phyloP scores from a whole-genome alignment of 2,113 vertebrate species.

The Sclerurus mexicanus region DNA sequence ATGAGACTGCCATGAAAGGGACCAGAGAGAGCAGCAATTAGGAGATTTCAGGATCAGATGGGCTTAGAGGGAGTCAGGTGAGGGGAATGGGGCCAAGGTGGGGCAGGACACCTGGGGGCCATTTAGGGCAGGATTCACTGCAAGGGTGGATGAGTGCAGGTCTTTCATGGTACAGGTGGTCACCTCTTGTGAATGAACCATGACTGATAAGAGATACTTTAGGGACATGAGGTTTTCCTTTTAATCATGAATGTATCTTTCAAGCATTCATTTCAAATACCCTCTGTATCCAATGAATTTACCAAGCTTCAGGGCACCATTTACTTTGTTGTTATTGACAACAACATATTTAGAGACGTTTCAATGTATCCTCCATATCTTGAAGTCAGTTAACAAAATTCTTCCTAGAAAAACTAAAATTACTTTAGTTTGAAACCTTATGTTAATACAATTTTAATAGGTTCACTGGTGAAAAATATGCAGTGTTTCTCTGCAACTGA shows the following conservation, averaged over 20 bases:
- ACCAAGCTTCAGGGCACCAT: neutral
- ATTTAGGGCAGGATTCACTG: neutral
- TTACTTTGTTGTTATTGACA: neutral
- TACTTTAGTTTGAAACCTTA: neutral
- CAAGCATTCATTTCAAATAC: neutral
- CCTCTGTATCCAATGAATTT: neutral
- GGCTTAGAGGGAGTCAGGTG: accelerated
- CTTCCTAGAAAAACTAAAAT: neutral
- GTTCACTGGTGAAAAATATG: neutral
- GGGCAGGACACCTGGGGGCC: neutral
- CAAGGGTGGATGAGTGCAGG: neutral
- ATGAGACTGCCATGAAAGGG: neutral
- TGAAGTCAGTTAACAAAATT: neutral
- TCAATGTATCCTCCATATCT: neutral
- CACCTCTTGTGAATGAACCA: neutral
- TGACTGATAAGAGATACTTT: neutral
- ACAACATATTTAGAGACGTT: neutral
- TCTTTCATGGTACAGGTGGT: neutral
- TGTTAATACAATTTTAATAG: neutral
- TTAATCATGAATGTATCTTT: neutral
- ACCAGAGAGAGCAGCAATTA: neutral
- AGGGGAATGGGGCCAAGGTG: neutral
- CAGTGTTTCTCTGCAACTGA: neutral
- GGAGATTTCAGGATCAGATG: accelerated
- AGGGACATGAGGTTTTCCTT: neutral